These are phyloP conservation scores for Thunnus thynnus DNA, from an alignment of 2,113 vertebrate genomes.

Conservation along the genomic window DNA sequence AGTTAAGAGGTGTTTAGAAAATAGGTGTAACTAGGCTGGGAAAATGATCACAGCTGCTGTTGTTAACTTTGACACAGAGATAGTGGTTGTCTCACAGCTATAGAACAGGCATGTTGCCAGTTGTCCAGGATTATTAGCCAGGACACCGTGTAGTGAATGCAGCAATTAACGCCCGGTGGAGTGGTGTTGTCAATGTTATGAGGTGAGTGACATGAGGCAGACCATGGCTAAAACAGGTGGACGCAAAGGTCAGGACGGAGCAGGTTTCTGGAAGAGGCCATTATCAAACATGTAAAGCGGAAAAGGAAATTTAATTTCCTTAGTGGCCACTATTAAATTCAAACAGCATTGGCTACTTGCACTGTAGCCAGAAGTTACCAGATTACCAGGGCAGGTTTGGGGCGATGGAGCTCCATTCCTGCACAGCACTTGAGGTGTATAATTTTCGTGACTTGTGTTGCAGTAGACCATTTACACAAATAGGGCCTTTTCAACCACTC, in stretches of 20 bases:
- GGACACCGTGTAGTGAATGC: conserved; percentile 69
- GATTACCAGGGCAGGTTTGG: background rate
- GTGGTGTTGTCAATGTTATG: conserved; percentile 81
- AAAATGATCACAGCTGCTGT: conserved; percentile 58
- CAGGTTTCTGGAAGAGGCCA: conserved; percentile 77
- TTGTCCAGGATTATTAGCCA: conserved; percentile 63
- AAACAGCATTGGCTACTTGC: conserved; percentile 48
- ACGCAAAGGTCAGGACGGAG: conserved; percentile 79
- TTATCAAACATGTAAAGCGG: conserved; percentile 67
- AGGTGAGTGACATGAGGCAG: conserved; percentile 86
- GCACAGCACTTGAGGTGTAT: background rate
- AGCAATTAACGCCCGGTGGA: conserved; percentile 75
- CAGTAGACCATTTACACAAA: background rate
- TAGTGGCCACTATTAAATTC: conserved; percentile 53
- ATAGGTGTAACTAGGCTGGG: conserved; percentile 38
- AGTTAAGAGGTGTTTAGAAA: conserved; percentile 58
- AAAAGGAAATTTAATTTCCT: conserved; percentile 78
- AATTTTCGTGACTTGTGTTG: background rate
- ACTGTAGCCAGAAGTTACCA: conserved; percentile 62
- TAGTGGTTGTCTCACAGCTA: conserved; percentile 60
- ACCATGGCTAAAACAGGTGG: conserved; percentile 79
- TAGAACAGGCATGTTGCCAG: conserved; percentile 58
- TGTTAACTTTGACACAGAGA: conserved; percentile 66
- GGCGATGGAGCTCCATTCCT: background rate
- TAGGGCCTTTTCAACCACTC: background rate